A percentile compares a stretch with the other conserved stretches of the same genome.
Evolutionary conservation across 2,888 invertebrate species (phyloP).

Genomic region (Philaethria dido): DNA sequence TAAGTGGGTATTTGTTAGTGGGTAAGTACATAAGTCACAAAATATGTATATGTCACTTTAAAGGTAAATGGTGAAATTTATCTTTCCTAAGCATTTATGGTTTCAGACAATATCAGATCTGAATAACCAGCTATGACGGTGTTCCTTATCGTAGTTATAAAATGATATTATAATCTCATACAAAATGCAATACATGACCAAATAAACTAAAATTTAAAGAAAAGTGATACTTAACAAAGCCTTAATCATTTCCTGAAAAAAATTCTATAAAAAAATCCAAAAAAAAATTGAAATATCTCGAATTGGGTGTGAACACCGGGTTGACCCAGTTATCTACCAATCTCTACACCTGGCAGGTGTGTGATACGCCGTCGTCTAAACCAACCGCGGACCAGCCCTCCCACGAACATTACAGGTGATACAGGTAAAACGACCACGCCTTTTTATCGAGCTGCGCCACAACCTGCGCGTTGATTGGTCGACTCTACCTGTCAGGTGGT

Average conservation of each 20-base stretch:
- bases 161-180: too few relatives aligned
- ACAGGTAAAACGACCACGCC: slow-evolving; percentile 71
- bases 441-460: slow-evolving; percentile 82
- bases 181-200: too few relatives aligned
- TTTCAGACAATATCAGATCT: too few relatives aligned
- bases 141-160: too few relatives aligned
- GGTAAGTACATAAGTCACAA: not conserved
- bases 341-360: slow-evolving; percentile 70
- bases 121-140: too few relatives aligned
- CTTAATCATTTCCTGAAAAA: not conserved
- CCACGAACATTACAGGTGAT: slow-evolving; percentile 67
- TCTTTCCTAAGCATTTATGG: too few relatives aligned
- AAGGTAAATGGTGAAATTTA: too few relatives aligned
- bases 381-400: slow-evolving; percentile 53
- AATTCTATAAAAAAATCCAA: not conserved
- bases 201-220: too few relatives aligned
- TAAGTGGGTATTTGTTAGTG: too few relatives aligned
- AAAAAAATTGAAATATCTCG: not conserved
- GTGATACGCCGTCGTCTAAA: slow-evolving; percentile 55
- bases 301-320: not conserved
- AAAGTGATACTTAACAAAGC: not conserved
- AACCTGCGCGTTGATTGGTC: slow-evolving; percentile 78
- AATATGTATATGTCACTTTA: not conserved
- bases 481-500: slow-evolving; percentile 63
- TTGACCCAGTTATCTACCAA: slow-evolving; percentile 48